Evolutionary conservation across 1,140 invertebrate genomes (phyloP).

Genomic region (Calycopis cecrops): DNA sequence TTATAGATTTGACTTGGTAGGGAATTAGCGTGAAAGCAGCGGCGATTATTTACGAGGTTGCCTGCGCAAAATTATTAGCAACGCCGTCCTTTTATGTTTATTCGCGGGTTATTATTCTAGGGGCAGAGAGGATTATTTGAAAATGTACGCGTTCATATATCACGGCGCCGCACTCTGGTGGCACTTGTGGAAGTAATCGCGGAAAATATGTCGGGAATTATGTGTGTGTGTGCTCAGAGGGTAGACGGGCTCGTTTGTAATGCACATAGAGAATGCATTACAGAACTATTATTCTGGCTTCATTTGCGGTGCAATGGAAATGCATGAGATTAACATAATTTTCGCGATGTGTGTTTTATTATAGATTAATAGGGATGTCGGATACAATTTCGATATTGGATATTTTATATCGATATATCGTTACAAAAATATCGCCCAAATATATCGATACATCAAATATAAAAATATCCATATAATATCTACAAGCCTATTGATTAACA

Average conservation of each 20-base stretch:
- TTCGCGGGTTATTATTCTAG: slow-evolving; percentile 53
- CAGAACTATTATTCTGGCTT: slow-evolving; percentile 22
- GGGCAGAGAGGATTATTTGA: slow-evolving; percentile 46
- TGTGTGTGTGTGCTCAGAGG: slow-evolving; percentile 31
- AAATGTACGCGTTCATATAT: slow-evolving; percentile 58
- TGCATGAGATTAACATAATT: not conserved
- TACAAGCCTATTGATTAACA: too few species aligned
- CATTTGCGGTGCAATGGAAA: not conserved
- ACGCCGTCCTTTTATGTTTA: slow-evolving; percentile 56
- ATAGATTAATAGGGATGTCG: too few species aligned
- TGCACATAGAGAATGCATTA: slow-evolving; percentile 51
- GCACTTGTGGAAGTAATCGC: slow-evolving; percentile 55
- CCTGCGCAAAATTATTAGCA: slow-evolving; percentile 41
- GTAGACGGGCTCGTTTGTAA: slow-evolving; percentile 35
- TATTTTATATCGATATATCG: too few species aligned
- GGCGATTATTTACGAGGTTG: slow-evolving; percentile 61
- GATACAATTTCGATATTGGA: too few species aligned
- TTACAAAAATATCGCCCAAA: too few species aligned
- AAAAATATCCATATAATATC: too few species aligned
- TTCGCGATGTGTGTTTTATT: slow-evolving; percentile 5
- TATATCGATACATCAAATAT: too few species aligned
- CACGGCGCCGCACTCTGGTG: slow-evolving; percentile 37
- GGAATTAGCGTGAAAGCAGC: slow-evolving; percentile 54
- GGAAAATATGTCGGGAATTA: slow-evolving; percentile 44
- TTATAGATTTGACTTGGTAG: slow-evolving; percentile 51